Evolutionary conservation across 2,113 vertebrate species (phyloP).

Genomic region (Pycnonotus jocosus): DNA sequence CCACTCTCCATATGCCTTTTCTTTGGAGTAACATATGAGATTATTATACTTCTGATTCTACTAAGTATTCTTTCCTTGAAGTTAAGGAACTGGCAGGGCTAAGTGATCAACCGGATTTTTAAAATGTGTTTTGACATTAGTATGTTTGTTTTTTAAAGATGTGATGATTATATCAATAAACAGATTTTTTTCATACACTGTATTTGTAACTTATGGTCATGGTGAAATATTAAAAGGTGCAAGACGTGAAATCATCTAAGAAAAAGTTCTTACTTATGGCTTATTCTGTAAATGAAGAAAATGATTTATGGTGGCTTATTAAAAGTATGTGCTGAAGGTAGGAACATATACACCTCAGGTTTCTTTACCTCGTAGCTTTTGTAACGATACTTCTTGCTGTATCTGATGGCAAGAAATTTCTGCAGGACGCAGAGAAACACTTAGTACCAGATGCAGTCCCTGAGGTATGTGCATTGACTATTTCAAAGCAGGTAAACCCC

Average conservation of each 20-base stretch:
- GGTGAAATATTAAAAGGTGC: constrained; percentile 52
- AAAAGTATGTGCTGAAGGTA: not conserved
- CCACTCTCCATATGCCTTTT: constrained; percentile 43
- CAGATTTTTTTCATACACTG: constrained; percentile 61
- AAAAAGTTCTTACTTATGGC: constrained; percentile 32
- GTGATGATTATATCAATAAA: constrained; percentile 66
- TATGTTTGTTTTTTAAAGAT: constrained; percentile 53
- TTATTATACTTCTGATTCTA: constrained; percentile 50
- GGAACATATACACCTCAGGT: not conserved
- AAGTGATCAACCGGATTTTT: constrained; percentile 42
- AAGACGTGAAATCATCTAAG: not conserved
- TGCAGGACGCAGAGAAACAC: not conserved
- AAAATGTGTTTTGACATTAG: constrained; percentile 52
- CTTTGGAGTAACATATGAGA: constrained; percentile 40
- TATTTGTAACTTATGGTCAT: constrained; percentile 46
- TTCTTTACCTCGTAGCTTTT: not conserved
- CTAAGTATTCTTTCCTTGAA: constrained; percentile 31
- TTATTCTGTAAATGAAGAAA: constrained; percentile 17
- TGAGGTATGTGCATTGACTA: not conserved
- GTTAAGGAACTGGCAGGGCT: constrained; percentile 39
- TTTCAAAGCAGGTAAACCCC: not conserved
- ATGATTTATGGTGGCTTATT: not conserved
- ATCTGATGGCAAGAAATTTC: not conserved
- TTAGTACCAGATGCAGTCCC: not conserved
- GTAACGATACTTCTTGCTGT: not conserved